A percentile compares a stretch with the other conserved stretches of the same genome.
These are phyloP conservation scores for Parascotia fuliginaria DNA, from an alignment of 2,888 invertebrate species.

Conservation along the genomic window DNA sequence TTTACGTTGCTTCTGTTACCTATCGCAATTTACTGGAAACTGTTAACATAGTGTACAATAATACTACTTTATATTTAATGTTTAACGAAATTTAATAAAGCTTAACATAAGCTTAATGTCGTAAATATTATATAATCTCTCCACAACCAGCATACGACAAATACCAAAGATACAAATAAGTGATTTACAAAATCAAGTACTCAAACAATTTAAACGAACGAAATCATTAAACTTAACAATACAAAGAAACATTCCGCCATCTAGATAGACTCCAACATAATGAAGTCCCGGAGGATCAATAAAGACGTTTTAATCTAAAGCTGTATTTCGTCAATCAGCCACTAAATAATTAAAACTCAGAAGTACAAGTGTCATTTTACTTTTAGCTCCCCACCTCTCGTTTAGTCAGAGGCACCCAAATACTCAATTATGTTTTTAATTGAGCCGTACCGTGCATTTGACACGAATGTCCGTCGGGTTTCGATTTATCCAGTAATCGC, in stretches of 20 bases:
- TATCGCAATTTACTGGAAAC: slow-evolving; percentile 1
- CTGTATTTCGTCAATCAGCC: slow-evolving; percentile 15
- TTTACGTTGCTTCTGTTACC: slow-evolving; percentile 9
- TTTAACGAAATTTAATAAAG: background rate
- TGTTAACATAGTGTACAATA: background rate
- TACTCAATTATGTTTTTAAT: slow-evolving; percentile 80
- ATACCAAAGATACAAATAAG: too few relatives aligned
- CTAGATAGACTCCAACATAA: slow-evolving; percentile 4
- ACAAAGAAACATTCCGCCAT: background rate
- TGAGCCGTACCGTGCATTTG: slow-evolving; percentile 70
- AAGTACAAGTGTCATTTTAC: slow-evolving; percentile 49
- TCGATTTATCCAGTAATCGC: slow-evolving; percentile 38
- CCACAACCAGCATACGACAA: too few relatives aligned
- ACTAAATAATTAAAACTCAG: slow-evolving; percentile 43
- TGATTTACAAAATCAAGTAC: background rate
- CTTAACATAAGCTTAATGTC: background rate
- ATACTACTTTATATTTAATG: background rate
- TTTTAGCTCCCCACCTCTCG: slow-evolving; percentile 22
- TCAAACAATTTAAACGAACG: background rate
- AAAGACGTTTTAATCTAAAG: slow-evolving; percentile 10
- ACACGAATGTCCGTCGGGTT: slow-evolving; percentile 57
- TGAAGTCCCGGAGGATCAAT: slow-evolving; percentile 6
- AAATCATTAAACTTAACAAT: background rate
- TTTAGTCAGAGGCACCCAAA: slow-evolving; percentile 44
- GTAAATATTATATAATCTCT: background rate